phyloP scores from a whole-genome alignment of 2,797 vertebrate species.

The Erithacus rubecula region DNA sequence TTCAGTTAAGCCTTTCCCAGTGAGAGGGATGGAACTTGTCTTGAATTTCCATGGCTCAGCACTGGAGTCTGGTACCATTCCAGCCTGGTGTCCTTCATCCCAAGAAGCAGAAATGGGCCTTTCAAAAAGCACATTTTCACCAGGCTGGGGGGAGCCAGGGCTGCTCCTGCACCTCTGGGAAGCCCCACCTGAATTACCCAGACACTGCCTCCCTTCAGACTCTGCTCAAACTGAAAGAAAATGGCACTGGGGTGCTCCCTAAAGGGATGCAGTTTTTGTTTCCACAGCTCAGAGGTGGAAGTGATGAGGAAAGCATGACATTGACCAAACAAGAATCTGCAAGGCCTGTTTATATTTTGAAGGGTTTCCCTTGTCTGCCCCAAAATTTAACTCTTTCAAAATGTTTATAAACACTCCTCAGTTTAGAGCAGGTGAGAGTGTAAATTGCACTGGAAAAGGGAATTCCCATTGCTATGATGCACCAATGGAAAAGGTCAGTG shows the following conservation, averaged over 20 bases:
- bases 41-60: conserved; percentile 5
- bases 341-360: not conserved
- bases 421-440: not conserved
- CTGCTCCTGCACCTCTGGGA: not conserved
- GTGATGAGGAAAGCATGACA: not conserved
- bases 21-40: not conserved
- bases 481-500: not conserved
- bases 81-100: not conserved
- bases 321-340: not conserved
- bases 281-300: not conserved
- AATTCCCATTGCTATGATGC: not conserved
- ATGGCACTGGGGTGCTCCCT: not conserved
- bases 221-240: not conserved
- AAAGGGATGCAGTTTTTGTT: not conserved
- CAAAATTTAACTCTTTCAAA: not conserved
- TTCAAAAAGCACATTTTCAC: not conserved
- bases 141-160: not conserved
- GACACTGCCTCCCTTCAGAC: not conserved
- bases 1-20: not conserved
- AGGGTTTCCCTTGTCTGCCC: not conserved
- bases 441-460: not conserved
- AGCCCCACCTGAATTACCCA: not conserved
- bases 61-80: not conserved
- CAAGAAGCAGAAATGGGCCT: not conserved
- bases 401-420: not conserved